A percentile compares a stretch with the other conserved stretches of the same genome.
phyloP scores from a whole-genome alignment of 2,113 vertebrate genomes.

The Promerops cafer region DNA sequence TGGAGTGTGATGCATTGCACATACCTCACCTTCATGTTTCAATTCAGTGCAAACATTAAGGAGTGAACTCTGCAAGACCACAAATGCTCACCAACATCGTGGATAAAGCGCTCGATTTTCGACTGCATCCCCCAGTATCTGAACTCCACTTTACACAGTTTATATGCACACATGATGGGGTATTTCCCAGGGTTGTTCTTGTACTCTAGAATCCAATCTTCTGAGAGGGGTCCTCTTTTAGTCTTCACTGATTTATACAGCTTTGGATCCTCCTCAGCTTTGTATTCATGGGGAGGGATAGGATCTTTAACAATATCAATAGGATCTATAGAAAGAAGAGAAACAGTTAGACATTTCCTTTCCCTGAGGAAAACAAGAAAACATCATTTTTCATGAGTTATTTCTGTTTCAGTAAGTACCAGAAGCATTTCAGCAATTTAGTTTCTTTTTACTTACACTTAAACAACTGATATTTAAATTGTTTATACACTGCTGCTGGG shows the following conservation, averaged over 20 bases:
- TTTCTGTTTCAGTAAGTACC: not conserved
- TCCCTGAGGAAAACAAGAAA: not conserved
- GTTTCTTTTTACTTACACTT: constrained; percentile 7
- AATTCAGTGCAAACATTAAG: not conserved
- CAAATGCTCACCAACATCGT: constrained; percentile 87
- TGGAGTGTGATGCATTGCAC: not conserved
- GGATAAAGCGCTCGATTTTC: constrained; percentile 98
- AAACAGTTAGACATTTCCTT: not conserved
- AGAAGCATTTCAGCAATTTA: constrained; percentile 23
- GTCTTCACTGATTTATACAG: constrained; percentile 90
- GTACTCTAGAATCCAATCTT: constrained; percentile 92
- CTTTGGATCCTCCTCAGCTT: constrained; percentile 91
- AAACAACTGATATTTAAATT: constrained; percentile 23
- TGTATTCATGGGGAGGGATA: constrained; percentile 90
- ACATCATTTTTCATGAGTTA: not conserved
- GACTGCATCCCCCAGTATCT: constrained; percentile 99
- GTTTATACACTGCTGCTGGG: constrained; percentile 23
- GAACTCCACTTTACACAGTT: constrained; percentile 98
- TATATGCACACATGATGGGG: constrained; percentile 98
- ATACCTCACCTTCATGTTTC: not conserved
- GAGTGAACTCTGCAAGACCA: not conserved
- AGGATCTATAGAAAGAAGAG: constrained; percentile 72
- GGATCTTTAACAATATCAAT: constrained; percentile 96
- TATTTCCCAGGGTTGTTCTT: constrained; percentile 77
- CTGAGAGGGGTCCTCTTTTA: constrained; percentile 86